A percentile compares a stretch with the other conserved stretches of the same genome.
These are phyloP conservation scores for Scomber colias DNA, from an alignment of 2,113 vertebrate genomes.

Conservation along the genomic window DNA sequence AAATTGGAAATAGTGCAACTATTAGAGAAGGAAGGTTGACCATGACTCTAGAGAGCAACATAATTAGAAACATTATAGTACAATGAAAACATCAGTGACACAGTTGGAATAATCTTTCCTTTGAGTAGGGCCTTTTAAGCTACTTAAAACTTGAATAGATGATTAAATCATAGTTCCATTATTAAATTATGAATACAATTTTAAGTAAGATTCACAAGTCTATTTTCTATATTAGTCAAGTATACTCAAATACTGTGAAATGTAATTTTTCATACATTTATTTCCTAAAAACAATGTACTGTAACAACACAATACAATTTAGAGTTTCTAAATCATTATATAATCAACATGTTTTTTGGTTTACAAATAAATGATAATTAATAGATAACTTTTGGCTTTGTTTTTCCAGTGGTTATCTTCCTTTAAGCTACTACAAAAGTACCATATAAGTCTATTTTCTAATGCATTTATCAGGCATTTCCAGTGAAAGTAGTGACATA, in stretches of 20 bases:
- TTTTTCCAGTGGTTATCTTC: neutral
- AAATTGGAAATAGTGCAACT: constrained; percentile 80
- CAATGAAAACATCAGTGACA: neutral
- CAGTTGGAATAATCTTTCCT: neutral
- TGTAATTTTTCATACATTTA: neutral
- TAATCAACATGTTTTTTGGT: neutral
- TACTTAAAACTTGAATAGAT: neutral
- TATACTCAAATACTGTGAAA: too few relatives aligned
- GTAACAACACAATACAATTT: too few relatives aligned
- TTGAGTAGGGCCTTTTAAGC: neutral
- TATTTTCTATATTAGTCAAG: neutral
- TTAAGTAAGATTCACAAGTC: neutral
- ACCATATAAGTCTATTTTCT: too few relatives aligned
- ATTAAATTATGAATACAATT: too few relatives aligned
- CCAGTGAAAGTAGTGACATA: neutral
- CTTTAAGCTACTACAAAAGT: neutral
- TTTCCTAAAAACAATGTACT: too few relatives aligned
- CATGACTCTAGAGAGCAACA: neutral
- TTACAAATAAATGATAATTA: neutral
- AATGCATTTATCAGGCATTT: neutral
- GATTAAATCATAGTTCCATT: too few relatives aligned
- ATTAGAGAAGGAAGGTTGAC: constrained; percentile 58
- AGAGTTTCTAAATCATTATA: neutral
- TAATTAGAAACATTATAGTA: neutral
- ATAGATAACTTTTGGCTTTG: neutral